Conservation (phyloP, 2,113 vertebrate species). For the Albula glossodonta region DNA sequence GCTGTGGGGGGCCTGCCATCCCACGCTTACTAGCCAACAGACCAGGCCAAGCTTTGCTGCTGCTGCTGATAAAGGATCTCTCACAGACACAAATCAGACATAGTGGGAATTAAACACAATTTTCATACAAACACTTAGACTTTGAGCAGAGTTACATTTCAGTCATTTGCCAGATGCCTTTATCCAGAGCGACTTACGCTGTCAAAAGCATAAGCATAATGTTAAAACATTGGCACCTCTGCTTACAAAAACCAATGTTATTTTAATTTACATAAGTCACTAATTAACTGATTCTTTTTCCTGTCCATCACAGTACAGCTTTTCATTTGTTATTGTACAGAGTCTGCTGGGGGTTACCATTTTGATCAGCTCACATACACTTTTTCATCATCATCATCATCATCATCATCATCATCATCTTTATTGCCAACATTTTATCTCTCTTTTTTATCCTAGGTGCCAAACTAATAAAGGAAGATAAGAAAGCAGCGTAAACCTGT, state of each 20-base stretch:
- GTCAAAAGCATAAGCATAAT: neutral
- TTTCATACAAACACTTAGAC: too few relatives aligned
- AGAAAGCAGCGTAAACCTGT: conserved; percentile 53
- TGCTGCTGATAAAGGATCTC: too few relatives aligned
- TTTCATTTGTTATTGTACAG: neutral
- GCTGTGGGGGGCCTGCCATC: neutral
- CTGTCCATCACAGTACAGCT: neutral
- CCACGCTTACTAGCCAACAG: too few relatives aligned
- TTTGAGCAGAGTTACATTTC: too few relatives aligned
- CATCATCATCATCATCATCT: neutral
- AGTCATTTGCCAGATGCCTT: too few relatives aligned
- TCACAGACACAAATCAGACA: too few relatives aligned
- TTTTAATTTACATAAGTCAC: neutral
- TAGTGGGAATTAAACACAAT: too few relatives aligned
- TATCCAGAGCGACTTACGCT: neutral
- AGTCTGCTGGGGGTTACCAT: neutral
- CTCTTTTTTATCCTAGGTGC: conserved; percentile 61
- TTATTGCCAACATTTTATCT: conserved; percentile 33
- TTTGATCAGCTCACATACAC: conserved; percentile 25
- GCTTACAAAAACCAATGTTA: too few relatives aligned
- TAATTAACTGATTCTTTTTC: neutral
- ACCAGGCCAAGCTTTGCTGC: too few relatives aligned
- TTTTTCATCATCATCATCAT: conserved; percentile 45
- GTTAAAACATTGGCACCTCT: too few relatives aligned
- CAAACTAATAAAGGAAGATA: conserved; percentile 55